Evolutionary conservation across 2,888 invertebrate species (phyloP), one percentile per base, ranked within the genome.

Genomic region (Meta bourneti): DNA sequence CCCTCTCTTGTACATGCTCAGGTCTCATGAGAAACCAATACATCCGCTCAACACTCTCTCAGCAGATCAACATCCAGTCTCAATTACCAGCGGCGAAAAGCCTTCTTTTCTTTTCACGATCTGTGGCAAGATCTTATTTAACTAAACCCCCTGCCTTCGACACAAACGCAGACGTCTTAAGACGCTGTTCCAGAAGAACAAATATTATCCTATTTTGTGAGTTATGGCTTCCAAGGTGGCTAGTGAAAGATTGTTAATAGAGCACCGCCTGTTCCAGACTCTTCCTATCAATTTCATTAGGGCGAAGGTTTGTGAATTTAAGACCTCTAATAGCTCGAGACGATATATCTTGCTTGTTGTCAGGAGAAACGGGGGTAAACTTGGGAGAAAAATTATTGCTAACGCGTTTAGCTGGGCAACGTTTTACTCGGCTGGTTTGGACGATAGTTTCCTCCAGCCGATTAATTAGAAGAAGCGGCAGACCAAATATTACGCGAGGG

Each of bases 171-270:
- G 11, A 34, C 11, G 74, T 8, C 6, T 16, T n/a, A 61, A 80
- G 61, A 61, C n/a, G 34, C 34, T 34, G 4, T 16, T 48, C 13
- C 71, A 87, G 71, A 54, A 79, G 72, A 74, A 87, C 79, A 80
- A 79, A 61, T 49, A 71, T 52, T 87, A 51, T 70, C 71, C 69
- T 49, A 79, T 84, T 72, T 77, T 74, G n/a, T 61, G 74, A 84
- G 49, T 74, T 34, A 84, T 79, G 83, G 51, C 71, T 16, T 49
- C 11, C 54, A 71, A 79, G 78, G 75, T 78, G 61, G 71, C 48
- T 51, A 16, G 83, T 78, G 89, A 90, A 84, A 89, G 71, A 90
- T 90, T 84, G 89, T 82, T 90, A 90, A 90, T 84, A 78, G 79
- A 70, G 69, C 82, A 52, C 11, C 69, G 51, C 77, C 77, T 89